Evolutionary conservation across 1,140 invertebrate genomes (phyloP).

Genomic region (Stegodyphus dumicola): DNA sequence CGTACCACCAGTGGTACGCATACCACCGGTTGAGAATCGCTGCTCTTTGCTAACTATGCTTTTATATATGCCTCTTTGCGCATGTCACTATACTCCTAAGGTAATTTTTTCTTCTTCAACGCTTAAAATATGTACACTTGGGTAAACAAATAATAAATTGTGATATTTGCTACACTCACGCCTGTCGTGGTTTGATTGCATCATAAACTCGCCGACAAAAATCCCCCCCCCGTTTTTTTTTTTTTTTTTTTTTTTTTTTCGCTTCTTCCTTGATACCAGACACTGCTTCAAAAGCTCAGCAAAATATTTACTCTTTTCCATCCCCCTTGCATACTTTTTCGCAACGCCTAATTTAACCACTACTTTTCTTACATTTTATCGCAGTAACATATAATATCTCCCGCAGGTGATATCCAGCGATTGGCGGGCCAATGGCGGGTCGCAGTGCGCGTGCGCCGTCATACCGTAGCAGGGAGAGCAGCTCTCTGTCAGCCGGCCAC

Average conservation of each 20-base stretch:
- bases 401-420: slow-evolving; percentile 32
- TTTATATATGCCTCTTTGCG: no score
- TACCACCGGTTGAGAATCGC: no score
- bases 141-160: not conserved
- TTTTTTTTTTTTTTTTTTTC: not conserved
- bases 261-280: no score
- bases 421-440: slow-evolving; percentile 29
- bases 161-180: not conserved
- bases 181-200: not conserved
- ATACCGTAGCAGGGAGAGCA: slow-evolving; percentile 13
- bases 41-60: no score
- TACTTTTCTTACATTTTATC: not conserved
- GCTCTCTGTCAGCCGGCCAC: not conserved
- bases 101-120: no score
- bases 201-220: not conserved
- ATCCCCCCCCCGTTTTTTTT: not conserved
- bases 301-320: not conserved
- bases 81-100: no score
- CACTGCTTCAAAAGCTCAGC: no score
- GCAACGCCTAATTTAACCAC: slow-evolving; percentile 15
- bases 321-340: slow-evolving; percentile 8
- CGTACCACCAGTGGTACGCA: no score
- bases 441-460: slow-evolving; percentile 41
- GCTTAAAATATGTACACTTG: not conserved
- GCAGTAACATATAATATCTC: not conserved